A percentile compares a stretch with the other conserved stretches of the same genome.
phyloP scores from a whole-genome alignment of 1,140 invertebrate genomes.

The Lutraria rhynchaena region DNA sequence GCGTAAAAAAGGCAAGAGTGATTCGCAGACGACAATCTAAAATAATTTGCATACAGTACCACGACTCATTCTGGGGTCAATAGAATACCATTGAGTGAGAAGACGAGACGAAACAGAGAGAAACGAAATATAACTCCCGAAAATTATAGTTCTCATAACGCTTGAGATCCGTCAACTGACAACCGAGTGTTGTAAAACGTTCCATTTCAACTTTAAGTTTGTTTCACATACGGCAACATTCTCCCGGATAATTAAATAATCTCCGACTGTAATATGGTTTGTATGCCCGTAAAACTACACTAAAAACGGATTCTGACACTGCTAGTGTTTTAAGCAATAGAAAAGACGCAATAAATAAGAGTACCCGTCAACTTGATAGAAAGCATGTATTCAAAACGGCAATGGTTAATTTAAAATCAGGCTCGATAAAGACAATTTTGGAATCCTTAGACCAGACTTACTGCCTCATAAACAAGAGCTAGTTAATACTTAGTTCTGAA shows the following conservation, averaged over 20 bases:
- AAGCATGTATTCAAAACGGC: conserved; percentile 31
- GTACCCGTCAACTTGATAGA: conserved; percentile 38
- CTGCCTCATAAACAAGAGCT: conserved; percentile 48
- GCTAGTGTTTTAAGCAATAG: conserved; percentile 44
- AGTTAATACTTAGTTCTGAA: conserved; percentile 44
- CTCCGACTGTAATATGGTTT: conserved; percentile 34
- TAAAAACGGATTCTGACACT: conserved; percentile 40
- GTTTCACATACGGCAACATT: conserved; percentile 43
- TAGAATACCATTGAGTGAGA: conserved; percentile 22
- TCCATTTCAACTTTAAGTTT: conserved; percentile 44
- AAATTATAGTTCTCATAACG: conserved; percentile 40
- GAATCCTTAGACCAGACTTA: conserved; percentile 34
- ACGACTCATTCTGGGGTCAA: conserved; percentile 31
- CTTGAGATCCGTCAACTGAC: conserved; percentile 25
- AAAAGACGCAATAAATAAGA: conserved; percentile 39
- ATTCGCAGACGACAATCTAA: conserved; percentile 30
- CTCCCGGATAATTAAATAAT: conserved; percentile 50
- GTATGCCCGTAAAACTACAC: conserved; percentile 44
- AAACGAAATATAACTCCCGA: conserved; percentile 24
- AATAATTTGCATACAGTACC: conserved; percentile 38
- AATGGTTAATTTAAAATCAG: conserved; percentile 43
- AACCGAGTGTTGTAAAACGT: conserved; percentile 37
- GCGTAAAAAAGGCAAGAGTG: conserved; percentile 23
- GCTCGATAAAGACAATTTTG: conserved; percentile 34
- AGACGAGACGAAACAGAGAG: conserved; percentile 11